phyloP scores from a whole-genome alignment of 2,113 vertebrate species.

The Protobothrops flavoviridis region DNA sequence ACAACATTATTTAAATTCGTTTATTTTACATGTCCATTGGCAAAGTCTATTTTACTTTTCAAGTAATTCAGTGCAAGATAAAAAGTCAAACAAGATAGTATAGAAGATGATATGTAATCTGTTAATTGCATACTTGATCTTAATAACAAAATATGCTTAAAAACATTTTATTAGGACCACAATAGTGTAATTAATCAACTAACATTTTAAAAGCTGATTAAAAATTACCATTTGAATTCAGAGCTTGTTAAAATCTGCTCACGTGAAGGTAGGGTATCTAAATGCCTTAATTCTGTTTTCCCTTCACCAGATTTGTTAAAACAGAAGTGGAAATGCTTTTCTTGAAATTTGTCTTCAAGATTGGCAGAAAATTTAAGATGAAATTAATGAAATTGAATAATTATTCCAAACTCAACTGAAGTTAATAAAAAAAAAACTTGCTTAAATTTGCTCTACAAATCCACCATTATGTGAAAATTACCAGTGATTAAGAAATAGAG shows the following conservation, averaged over 20 bases:
- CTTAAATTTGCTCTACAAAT: slow-evolving; percentile 2
- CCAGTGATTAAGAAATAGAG: slow-evolving; percentile 24
- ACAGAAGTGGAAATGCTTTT: background rate
- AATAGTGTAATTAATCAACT: slow-evolving; percentile 11
- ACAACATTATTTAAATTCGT: slow-evolving; percentile 55
- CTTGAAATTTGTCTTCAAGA: background rate
- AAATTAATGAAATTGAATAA: background rate
- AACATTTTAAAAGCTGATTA: slow-evolving; percentile 13
- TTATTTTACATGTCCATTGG: slow-evolving; percentile 48
- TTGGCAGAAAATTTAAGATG: background rate
- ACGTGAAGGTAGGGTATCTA: background rate
- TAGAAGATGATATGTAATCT: slow-evolving; percentile 35
- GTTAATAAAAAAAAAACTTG: background rate
- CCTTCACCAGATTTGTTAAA: background rate
- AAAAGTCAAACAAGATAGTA: slow-evolving; percentile 22
- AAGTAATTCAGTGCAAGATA: slow-evolving; percentile 28
- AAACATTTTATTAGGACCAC: slow-evolving; percentile 13
- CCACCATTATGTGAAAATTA: background rate
- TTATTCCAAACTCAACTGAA: background rate
- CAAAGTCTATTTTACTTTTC: slow-evolving; percentile 29
- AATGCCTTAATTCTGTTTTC: background rate
- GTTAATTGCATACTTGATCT: slow-evolving; percentile 37
- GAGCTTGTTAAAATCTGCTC: background rate
- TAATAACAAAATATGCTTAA: slow-evolving; percentile 30
- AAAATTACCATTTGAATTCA: slow-evolving; percentile 1